Evolutionary conservation across 1,140 invertebrate species (phyloP), one percentile per base, ranked within the genome.

Genomic region (Lanistes nyassanus): DNA sequence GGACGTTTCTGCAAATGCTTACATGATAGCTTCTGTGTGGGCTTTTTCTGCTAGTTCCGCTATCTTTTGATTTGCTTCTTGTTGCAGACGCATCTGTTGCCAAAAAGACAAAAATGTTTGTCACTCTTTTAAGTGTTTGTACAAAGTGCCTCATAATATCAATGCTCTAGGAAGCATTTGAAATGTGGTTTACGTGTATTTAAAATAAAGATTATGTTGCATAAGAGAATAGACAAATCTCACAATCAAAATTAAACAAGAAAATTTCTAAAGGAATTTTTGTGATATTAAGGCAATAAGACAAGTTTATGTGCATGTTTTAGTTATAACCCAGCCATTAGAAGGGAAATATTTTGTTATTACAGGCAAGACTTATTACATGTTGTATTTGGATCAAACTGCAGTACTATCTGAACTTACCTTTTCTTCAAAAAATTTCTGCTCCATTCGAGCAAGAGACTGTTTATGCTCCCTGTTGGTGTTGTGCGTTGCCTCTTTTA

Each of bases 381-480:
- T n/a, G n/a, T n/a, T n/a, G n/a, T n/a, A n/a, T n/a, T n/a, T n/a
- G n/a, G n/a, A n/a, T n/a, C n/a, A n/a, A n/a, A n/a, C n/a, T n/a
- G n/a, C n/a, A n/a, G n/a, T n/a, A n/a, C n/a, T n/a, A n/a, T 16
- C 29, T 13, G 34, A 58, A 37, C 19, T 72, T 78, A 88, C 86
- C 86, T 88, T 89, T 82, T 90, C 88, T 76, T 90, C 88, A 84
- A 89, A 89, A 80, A 88, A 89, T 80, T 88, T 89, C 73, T 89
- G 87, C 79, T 90, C 88, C 86, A 89, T 86, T 71, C 83, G 82
- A 56, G 80, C 77, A 1, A 87, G 72, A 39, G 83, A 85, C 4
- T 80, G 78, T 76, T 89, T 89, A 69, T 90, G 88, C 34, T 88
- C 88, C 74, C 84, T 81, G 76, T 87, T 87, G 2, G 88, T 85